A percentile compares a stretch with the other conserved stretches of the same genome.
Evolutionary conservation across 2,888 invertebrate species (phyloP).

Genomic region (Trissoscelio sp.): DNA sequence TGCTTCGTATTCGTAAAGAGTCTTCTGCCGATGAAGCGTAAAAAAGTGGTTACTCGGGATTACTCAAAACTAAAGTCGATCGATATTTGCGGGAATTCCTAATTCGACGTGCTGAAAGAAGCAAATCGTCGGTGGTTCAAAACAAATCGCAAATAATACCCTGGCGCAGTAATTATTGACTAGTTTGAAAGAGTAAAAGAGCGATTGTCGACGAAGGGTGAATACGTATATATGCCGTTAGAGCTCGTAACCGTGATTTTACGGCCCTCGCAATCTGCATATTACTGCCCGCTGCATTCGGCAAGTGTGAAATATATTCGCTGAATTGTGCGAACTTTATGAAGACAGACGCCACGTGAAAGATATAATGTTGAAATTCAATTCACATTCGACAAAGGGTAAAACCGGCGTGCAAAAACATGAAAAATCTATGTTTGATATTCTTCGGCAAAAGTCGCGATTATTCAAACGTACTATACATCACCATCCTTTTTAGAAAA

Average conservation of each 20-base stretch:
- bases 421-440: constrained; percentile 58
- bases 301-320: constrained; percentile 62
- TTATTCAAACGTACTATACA: constrained; percentile 44
- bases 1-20: constrained; percentile 45
- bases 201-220: constrained; percentile 37
- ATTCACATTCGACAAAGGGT: constrained; percentile 47
- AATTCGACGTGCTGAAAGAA: constrained; percentile 31
- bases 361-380: constrained; percentile 60
- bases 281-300: constrained; percentile 60
- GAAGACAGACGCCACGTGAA: constrained; percentile 57
- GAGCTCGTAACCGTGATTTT: constrained; percentile 64
- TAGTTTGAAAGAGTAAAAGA: constrained; percentile 27
- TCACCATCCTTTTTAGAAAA: constrained; percentile 20
- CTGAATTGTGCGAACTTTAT: constrained; percentile 70
- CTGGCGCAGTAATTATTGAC: constrained; percentile 32
- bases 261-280: constrained; percentile 68
- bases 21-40: constrained; percentile 40
- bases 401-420: constrained; percentile 22
- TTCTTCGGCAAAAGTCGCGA: constrained; percentile 43
- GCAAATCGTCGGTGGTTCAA: constrained; percentile 11
- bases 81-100: constrained; percentile 26
- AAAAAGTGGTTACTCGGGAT: constrained; percentile 39
- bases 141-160: constrained; percentile 35
- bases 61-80: constrained; percentile 41
- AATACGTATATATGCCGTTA: constrained; percentile 37